Evolutionary conservation across 2,797 vertebrate genomes (phyloP), one percentile per base, ranked within the genome.

Genomic region (Oreortyx pictus): DNA sequence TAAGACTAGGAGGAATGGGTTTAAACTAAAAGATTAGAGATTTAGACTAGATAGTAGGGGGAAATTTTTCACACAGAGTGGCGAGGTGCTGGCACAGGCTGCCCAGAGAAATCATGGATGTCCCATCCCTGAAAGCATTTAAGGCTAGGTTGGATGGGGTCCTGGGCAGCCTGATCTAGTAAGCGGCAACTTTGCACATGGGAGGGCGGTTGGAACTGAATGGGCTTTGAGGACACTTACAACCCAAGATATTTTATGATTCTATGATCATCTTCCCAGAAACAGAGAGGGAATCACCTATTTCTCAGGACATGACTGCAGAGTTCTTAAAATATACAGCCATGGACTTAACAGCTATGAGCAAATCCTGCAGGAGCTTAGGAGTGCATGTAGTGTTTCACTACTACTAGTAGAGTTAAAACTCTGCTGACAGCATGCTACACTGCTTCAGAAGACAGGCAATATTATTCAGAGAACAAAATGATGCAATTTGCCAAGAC

Each of bases 321-420:
- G 15, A 71, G 44, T 52, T 67, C 24, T 17, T 52, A 74, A 8
- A 66, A 35, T 1, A 47, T 14, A 39, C 0, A 2, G 11, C 46
- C n/a, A 60, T 0, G 1, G 35, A 76, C 6, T 23, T 68, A 72
- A 75, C 1, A 2, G 47, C 25, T 66, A 87, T 1, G 1, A 79
- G 61, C 20, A 71, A 73, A 52, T 15, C 3, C 2, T 2, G 29
- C 23, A 50, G 43, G 18, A 67, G 46, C 6, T 14, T 14, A 84
- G 76, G 23, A 1, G 2, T 31, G 20, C 35, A 66, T n/a, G 33
- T 9, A 5, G 2, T 33, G 27, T 10, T 83, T 47, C 74, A 72
- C 14, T 52, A 17, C 27, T 18, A 72, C 11, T 52, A 17, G 9
- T 31, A 31, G 27, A 29, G 50, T 52, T 52, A 11, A 11, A 52